These are phyloP conservation scores for Actias luna DNA, from an alignment of 2,888 invertebrate genomes.

Conservation along the genomic window DNA sequence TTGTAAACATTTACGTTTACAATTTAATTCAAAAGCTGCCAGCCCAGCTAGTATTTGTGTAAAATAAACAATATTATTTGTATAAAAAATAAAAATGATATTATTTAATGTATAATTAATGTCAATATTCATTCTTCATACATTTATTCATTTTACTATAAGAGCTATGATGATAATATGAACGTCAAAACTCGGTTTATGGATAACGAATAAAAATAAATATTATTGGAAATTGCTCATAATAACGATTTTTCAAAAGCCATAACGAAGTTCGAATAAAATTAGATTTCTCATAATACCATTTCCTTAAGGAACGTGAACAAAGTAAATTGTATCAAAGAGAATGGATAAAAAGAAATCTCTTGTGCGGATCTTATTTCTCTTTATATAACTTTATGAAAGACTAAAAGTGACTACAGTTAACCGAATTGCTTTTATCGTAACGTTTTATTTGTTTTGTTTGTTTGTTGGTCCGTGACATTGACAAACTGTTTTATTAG, in stretches of 20 bases:
- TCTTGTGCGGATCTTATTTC: slow-evolving; percentile 37
- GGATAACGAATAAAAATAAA: background rate
- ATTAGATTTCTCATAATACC: slow-evolving; percentile 39
- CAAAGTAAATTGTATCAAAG: slow-evolving; percentile 38
- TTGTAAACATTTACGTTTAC: too few species aligned
- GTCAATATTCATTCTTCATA: background rate
- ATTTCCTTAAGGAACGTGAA: slow-evolving; percentile 35
- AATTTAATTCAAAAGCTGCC: too few species aligned
- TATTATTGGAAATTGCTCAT: background rate
- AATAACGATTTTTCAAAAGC: slow-evolving; percentile 6
- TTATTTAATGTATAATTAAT: background rate
- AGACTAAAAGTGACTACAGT: slow-evolving; percentile 48
- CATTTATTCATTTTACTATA: background rate
- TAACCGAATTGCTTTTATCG: slow-evolving; percentile 52
- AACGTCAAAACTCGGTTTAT: background rate
- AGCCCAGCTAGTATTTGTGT: too few species aligned
- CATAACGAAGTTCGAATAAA: slow-evolving; percentile 17
- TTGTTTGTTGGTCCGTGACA: slow-evolving; percentile 34
- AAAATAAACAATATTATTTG: too few species aligned
- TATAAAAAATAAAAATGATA: too few species aligned
- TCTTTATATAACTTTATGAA: slow-evolving; percentile 39
- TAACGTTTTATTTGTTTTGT: slow-evolving; percentile 44
- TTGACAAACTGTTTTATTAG: slow-evolving; percentile 46
- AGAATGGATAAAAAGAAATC: slow-evolving; percentile 32
- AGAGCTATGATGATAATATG: background rate